Base-by-base conservation (phyloP, 1,140 invertebrate genomes). In the Coelopa frigida region DNA sequence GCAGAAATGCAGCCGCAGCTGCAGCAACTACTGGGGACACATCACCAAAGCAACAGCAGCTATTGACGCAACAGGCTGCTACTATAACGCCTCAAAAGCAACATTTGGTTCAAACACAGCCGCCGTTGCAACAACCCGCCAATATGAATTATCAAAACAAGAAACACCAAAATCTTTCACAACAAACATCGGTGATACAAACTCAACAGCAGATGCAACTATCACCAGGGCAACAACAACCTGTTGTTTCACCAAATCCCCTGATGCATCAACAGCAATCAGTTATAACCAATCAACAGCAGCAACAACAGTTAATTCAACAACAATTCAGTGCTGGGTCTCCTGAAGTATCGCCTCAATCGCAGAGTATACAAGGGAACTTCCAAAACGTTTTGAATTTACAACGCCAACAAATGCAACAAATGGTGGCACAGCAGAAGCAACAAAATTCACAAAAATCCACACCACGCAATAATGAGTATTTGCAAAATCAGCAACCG, bases 351-450 rank as follows among this genome's bases (percentile, higher is more conserved):
- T 38, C 37, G 33, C 37, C 31, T 26, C 65, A n/a, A 58, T 57
- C 52, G 53, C 52, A 26, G 42, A 52, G 40, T 27, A 54, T 58
- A 26, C 56, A 54, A 40, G 51, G 51, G 15, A 58, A 56, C 36
- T 51, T 53, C 15, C 56, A 54, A 51, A 59, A 60, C 54, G 43
- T 59, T 18, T 51, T 54, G 15, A 50, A 47, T 32, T 27, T 53
- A 20, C 54, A 57, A 49, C 55, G 46, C 39, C 53, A 58, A 22
- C 52, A 58, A 32, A 45, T 51, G 6, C 12, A 44, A 3, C n/a
- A 33, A 14, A 52, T 51, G n/a, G n/a, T n/a, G n/a, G n/a, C n/a
- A n/a, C 51, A 49, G 29, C n/a, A n/a, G n/a, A n/a, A n/a, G n/a
- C n/a, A n/a, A n/a, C n/a, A n/a, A n/a, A n/a, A n/a, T n/a, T n/a